Conservation (phyloP, 2,113 vertebrate species). For the Ameiurus melas region DNA sequence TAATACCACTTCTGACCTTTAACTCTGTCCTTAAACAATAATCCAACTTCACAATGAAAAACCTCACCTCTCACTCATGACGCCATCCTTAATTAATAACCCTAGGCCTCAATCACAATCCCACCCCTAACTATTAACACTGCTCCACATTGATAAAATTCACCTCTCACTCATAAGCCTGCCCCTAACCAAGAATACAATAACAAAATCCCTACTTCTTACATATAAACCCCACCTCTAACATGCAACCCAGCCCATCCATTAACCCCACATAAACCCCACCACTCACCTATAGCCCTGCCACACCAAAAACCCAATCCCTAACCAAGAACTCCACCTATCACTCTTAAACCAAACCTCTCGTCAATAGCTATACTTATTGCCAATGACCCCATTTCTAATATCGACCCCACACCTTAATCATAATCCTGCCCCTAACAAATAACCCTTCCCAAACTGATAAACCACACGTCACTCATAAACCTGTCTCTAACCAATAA, state of each 20-base stretch:
- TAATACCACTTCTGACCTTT: too few species aligned
- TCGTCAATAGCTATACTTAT: background rate
- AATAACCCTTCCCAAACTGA: too few species aligned
- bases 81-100: background rate
- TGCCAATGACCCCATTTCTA: background rate
- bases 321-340: background rate
- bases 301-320: background rate
- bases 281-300: background rate
- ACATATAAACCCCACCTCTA: background rate
- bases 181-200: background rate
- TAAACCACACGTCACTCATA: background rate
- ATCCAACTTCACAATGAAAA: background rate
- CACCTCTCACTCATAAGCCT: background rate
- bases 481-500: background rate
- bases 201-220: background rate
- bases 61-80: background rate
- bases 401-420: background rate
- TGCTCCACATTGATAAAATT: background rate
- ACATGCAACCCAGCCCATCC: background rate
- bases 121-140: background rate
- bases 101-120: too few species aligned
- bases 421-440: too few species aligned
- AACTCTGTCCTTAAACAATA: background rate
- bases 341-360: background rate
- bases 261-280: background rate